Evolutionary conservation across 2,113 vertebrate genomes (phyloP), one percentile per base, ranked within the genome.

Genomic region (Pterocles gutturalis): DNA sequence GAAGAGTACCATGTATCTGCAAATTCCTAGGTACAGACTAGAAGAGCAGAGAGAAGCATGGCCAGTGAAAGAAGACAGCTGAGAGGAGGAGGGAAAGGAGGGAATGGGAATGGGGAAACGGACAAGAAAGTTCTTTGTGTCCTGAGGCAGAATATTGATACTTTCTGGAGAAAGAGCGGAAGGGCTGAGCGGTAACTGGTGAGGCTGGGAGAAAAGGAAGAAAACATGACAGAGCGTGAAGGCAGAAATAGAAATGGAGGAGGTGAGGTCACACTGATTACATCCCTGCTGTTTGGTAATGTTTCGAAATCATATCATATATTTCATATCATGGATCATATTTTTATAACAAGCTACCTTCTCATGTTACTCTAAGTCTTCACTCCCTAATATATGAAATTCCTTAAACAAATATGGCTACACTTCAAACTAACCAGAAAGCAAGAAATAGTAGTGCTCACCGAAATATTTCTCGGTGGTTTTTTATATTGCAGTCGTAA

Each of bases 401-500:
- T 80, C 71, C 46, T 95, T 57, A n/a, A 69, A 51, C 58, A 95
- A 90, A 55, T 60, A 48, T 3, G 13, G 34, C 20, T 91, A 91
- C 45, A 81, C 45, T 67, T 83, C 31, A 28, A 89, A 95, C 89
- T 60, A 93, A 94, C 29, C 43, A 95, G 91, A 94, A 96, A 95
- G 51, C 43, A 90, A 90, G 65, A 70, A 82, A 91, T 8, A 90
- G 31, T 33, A 57, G 28, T 66, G 91, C 93, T 98, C 96, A 97
- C 99, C 99, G 99, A 99, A 99, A 99, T 98, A 99, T 98, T 97
- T 99, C 99, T 97, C 99, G 98, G 88, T 99, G 99, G 12, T 95
- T 98, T 97, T 99, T 99, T 93, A 99, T 98, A 33, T 99, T 99
- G 99, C 99, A 99, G 78, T 99, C 99, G 96, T 99, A 99, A 87